Percentiles rank a stretch among this genome's conserved stretches.
phyloP scores from a whole-genome alignment of 2,797 vertebrate genomes.

The Denticeps clupeoides region DNA sequence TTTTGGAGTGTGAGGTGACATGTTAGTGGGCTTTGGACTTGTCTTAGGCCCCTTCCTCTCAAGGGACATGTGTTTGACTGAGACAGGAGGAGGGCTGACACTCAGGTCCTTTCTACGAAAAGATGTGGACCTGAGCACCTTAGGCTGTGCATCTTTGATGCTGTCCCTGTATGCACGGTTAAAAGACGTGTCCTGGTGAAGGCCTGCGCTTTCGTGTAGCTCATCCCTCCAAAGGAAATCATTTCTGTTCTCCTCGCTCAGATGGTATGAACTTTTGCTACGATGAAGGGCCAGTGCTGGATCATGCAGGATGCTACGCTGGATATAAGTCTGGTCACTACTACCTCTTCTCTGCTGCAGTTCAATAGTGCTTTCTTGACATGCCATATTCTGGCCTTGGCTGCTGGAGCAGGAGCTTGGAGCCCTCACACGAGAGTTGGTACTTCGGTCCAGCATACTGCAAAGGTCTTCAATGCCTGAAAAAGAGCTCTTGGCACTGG shows the following conservation, averaged over 20 bases:
- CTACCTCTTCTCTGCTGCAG: slow-evolving; percentile 33
- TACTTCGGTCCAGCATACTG: slow-evolving; percentile 45
- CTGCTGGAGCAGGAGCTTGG: slow-evolving; percentile 36
- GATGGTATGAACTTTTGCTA: slow-evolving; percentile 76
- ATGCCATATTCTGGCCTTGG: slow-evolving; percentile 12
- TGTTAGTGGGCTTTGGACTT: slow-evolving; percentile 49
- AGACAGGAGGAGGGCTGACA: slow-evolving; percentile 37
- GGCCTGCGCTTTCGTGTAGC: slow-evolving; percentile 42
- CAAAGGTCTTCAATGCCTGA: slow-evolving; percentile 56
- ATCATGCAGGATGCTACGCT: slow-evolving; percentile 40
- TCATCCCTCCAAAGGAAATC: slow-evolving; percentile 47
- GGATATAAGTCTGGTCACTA: slow-evolving; percentile 33
- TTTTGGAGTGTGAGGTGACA: slow-evolving; percentile 72
- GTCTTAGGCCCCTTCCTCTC: slow-evolving; percentile 64
- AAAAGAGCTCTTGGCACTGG: slow-evolving; percentile 17
- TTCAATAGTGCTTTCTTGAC: slow-evolving; percentile 19
- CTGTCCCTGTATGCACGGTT: slow-evolving; percentile 75
- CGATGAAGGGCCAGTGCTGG: slow-evolving; percentile 53
- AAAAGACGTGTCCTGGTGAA: slow-evolving; percentile 50
- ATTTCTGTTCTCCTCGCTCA: slow-evolving; percentile 46
- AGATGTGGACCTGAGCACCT: slow-evolving; percentile 78
- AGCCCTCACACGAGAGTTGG: slow-evolving; percentile 36
- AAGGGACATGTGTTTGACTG: slow-evolving; percentile 43
- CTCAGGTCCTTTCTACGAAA: slow-evolving; percentile 68
- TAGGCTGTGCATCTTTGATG: slow-evolving; percentile 77